Percentiles rank a stretch among this genome's conserved stretches.
These are phyloP conservation scores for Akabosia matsudoensis DNA, from an alignment of 1,140 invertebrate species.

Conservation along the genomic window DNA sequence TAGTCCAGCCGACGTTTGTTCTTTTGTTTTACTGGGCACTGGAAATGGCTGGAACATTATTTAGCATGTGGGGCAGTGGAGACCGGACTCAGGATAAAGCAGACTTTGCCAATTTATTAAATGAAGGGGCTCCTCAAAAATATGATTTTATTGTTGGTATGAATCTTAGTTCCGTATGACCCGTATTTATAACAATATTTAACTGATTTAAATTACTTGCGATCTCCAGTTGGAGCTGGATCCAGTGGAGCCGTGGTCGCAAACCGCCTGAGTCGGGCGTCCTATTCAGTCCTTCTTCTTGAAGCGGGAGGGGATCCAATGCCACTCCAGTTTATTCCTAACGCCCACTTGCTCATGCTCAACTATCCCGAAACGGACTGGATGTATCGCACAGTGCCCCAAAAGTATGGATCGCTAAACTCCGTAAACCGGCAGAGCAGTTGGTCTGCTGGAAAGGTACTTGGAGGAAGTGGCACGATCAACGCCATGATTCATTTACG, in stretches of 20 bases:
- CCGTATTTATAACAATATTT: not conserved
- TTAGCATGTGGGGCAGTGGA: not conserved
- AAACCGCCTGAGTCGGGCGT: not conserved
- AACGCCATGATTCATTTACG: slow-evolving; percentile 21
- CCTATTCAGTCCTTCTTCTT: not conserved
- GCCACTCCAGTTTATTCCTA: not conserved
- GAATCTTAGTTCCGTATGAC: not conserved
- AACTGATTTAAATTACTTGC: not conserved
- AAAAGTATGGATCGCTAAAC: slow-evolving; percentile 2
- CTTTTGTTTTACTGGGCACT: not conserved
- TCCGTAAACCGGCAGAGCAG: not conserved
- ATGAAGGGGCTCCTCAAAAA: not conserved
- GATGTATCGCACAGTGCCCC: not conserved
- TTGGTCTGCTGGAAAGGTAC: slow-evolving; percentile 9
- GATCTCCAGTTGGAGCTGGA: slow-evolving; percentile 8
- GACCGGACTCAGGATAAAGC: not conserved
- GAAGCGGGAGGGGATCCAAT: slow-evolving; percentile 16
- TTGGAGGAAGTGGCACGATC: not conserved
- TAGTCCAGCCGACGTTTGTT: not conserved
- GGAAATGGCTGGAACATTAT: not conserved
- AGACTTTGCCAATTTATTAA: not conserved
- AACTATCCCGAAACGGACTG: slow-evolving; percentile 1
- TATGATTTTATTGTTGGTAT: slow-evolving; percentile 19
- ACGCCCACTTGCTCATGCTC: not conserved
- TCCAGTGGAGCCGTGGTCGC: not conserved